These are phyloP conservation scores for Atractosteus spatula DNA, from an alignment of 2,113 vertebrate genomes.

Conservation along the genomic window DNA sequence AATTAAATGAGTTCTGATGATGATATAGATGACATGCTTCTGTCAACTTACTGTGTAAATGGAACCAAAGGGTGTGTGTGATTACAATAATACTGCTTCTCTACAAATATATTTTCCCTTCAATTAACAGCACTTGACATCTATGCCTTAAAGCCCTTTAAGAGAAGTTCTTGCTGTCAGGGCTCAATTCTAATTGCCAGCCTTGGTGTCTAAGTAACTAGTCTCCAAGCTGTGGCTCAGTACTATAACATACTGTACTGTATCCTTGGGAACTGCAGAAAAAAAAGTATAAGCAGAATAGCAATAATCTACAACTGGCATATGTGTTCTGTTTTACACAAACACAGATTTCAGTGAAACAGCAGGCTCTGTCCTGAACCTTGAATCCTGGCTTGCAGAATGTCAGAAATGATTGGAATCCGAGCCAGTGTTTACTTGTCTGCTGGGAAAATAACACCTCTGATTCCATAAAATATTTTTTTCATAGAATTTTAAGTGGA, in stretches of 20 bases:
- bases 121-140: slow-evolving; percentile 33
- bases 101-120: slow-evolving; percentile 34
- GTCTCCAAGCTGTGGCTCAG: slow-evolving; percentile 40
- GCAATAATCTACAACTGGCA: slow-evolving; percentile 29
- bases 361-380: slow-evolving; percentile 19
- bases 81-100: slow-evolving; percentile 41
- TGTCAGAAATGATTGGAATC: slow-evolving; percentile 36
- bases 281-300: slow-evolving; percentile 24
- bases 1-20: slow-evolving; percentile 2
- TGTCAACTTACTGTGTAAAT: slow-evolving; percentile 7
- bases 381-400: slow-evolving; percentile 24
- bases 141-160: slow-evolving; percentile 21
- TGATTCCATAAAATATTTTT: slow-evolving; percentile 28
- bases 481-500: slow-evolving; percentile 7
- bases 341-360: slow-evolving; percentile 34
- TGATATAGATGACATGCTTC: neutral
- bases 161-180: slow-evolving; percentile 29
- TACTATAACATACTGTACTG: slow-evolving; percentile 40
- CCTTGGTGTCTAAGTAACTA: slow-evolving; percentile 63
- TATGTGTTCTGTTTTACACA: slow-evolving; percentile 26
- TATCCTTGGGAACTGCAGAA: slow-evolving; percentile 52
- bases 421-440: slow-evolving; percentile 24
- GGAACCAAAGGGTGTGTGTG: slow-evolving; percentile 24
- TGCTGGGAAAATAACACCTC: slow-evolving; percentile 12
- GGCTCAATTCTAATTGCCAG: slow-evolving; percentile 46